Conservation (phyloP, 2,888 invertebrate species). For the Agrochola lychnidis region DNA sequence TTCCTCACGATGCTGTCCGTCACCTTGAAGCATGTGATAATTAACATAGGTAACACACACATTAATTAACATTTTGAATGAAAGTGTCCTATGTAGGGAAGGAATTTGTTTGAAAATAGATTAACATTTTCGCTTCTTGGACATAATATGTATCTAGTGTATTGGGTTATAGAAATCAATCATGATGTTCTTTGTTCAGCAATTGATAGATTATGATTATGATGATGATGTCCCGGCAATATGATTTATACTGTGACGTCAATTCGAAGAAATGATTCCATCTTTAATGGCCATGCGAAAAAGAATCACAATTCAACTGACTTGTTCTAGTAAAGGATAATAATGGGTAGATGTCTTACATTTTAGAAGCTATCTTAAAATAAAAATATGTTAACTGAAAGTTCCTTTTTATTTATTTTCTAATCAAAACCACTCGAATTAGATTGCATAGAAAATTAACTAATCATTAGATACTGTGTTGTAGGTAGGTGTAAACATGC, state of each 20-base stretch:
- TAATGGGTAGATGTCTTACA: neutral
- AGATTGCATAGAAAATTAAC: neutral
- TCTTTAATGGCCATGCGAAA: neutral
- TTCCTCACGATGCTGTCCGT: too few relatives aligned
- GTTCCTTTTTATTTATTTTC: neutral
- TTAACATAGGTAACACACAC: too few relatives aligned
- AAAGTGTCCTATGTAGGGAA: too few relatives aligned
- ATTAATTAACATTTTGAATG: too few relatives aligned
- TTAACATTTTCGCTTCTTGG: neutral
- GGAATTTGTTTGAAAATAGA: neutral
- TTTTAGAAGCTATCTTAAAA: neutral
- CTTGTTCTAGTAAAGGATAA: neutral
- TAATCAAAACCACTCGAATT: neutral
- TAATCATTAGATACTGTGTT: neutral
- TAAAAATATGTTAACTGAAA: neutral
- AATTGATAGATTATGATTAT: slow-evolving; percentile 1
- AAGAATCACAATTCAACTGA: neutral
- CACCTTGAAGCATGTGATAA: too few relatives aligned
- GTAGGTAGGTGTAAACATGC: neutral
- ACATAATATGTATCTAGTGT: neutral
- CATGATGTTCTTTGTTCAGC: neutral
- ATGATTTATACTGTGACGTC: slow-evolving; percentile 26
- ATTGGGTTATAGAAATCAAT: neutral
- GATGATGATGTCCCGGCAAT: neutral
- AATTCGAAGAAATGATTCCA: slow-evolving; percentile 6